Base-by-base conservation (phyloP, 2,113 vertebrate species). In the Myrmecophaga tridactyla region DNA sequence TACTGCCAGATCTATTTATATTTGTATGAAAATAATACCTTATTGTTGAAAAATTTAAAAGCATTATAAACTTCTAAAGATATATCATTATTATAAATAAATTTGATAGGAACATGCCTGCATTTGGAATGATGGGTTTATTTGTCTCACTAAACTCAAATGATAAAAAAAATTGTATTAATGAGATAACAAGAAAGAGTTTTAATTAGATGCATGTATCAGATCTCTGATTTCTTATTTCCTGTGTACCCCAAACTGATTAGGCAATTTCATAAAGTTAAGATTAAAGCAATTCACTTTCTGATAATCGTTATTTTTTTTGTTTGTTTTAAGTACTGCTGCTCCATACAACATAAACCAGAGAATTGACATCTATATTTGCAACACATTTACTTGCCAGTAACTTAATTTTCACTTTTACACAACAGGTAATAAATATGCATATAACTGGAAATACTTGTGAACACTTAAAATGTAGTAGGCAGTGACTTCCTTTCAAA, bases 141-240 rank as follows among this genome's bases (percentile, higher is more conserved):
- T 81, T 67, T 67, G 5, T 1, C 23, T 69, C 34, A 43, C 9
- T 90, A 80, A 83, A 85, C 75, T 83, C 48, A 77, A 78, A 29
- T 73, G 78, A 27, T 2, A 62, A 62, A 65, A 89, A 94, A 91
- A 76, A 10, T 51, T 73, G n/a, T 60, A 90, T 85, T 86, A 89
- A 96, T 53, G 82, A 95, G 13, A 1, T 62, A 46, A 2, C 23
- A 93, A 36, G 13, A 78, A 78, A 82, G 0, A 34, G 62, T 63
- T 90, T 86, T 92, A 95, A 87, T 84, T 94, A 81, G 31, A 90
- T 70, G 0, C 58, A 60, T 73, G 20, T n/a, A 86, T 93, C 20
- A 86, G 65, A 93, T 90, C 31, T 75, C 65, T 94, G 34, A 85
- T 76, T 91, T 96, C 29, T 88, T 87, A 92, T 82, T 88, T 93